Evolutionary conservation across 1,140 invertebrate genomes (phyloP).

Genomic region (Hypothenemus hampei): DNA sequence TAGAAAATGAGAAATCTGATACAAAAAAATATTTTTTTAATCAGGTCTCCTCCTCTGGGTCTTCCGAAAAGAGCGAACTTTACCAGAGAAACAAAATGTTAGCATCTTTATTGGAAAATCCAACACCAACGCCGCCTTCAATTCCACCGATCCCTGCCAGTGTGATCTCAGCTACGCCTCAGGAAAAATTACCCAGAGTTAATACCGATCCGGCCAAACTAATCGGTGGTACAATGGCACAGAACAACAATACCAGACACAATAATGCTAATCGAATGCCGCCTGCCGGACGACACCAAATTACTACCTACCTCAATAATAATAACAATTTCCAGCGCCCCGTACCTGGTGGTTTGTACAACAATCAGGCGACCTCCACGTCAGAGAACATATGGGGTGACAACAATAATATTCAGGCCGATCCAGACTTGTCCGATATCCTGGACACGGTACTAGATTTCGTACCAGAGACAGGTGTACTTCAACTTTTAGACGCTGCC

Average conservation of each 20-base stretch:
- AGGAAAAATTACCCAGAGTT: conserved; percentile 56
- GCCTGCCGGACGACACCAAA: conserved; percentile 30
- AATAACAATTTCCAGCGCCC: conserved; percentile 3
- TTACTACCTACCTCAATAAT: conserved; percentile 26
- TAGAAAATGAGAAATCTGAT: too few relatives aligned
- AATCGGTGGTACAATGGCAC: conserved; percentile 41
- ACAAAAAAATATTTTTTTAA: too few relatives aligned
- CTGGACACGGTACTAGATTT: conserved; percentile 80
- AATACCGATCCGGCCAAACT: conserved; percentile 34
- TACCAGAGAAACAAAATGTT: conserved; percentile 84
- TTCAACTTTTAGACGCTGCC: conserved; percentile 49
- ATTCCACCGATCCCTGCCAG: conserved; percentile 61
- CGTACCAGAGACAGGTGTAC: conserved; percentile 57
- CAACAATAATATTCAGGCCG: conserved; percentile 47
- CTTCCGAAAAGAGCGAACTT: conserved; percentile 56
- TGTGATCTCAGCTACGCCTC: conserved; percentile 61
- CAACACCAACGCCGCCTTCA: conserved; percentile 65
- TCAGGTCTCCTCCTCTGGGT: conserved; percentile 37
- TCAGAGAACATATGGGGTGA: conserved; percentile 34
- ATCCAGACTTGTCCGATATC: conserved; percentile 72
- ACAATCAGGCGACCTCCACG: conserved; percentile 33
- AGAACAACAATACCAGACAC: conserved; percentile 41
- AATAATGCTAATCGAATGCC: conserved; percentile 21
- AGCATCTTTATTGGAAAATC: conserved; percentile 73
- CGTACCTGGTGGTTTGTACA: conserved; percentile 2